Conservation (phyloP, 2,797 vertebrate species). For the Gymnocypris eckloni region DNA sequence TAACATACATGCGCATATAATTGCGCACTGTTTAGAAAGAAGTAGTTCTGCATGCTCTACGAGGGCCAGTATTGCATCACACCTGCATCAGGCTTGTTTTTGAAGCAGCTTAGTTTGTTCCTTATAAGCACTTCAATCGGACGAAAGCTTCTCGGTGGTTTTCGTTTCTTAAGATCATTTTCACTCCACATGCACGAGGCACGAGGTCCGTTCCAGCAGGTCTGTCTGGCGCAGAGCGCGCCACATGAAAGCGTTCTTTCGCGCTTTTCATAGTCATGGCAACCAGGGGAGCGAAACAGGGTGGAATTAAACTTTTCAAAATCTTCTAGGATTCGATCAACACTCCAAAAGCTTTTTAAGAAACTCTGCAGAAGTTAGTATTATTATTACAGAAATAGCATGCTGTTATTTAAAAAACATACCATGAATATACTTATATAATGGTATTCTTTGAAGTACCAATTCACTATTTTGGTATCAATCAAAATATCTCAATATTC, state of each 20-base stretch:
- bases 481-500: background rate
- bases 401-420: background rate
- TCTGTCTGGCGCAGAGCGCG: conserved; percentile 75
- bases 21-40: background rate
- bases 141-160: background rate
- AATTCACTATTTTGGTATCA: background rate
- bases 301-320: conserved; percentile 67
- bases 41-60: no score
- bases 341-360: background rate
- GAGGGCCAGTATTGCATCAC: background rate
- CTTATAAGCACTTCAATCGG: background rate
- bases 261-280: conserved; percentile 81
- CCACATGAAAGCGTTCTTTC: conserved; percentile 84
- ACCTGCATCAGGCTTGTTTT: background rate
- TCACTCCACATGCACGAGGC: conserved; percentile 16
- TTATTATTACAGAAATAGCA: background rate
- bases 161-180: conserved; percentile 4
- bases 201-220: conserved; percentile 24
- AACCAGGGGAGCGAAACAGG: conserved; percentile 81
- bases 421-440: background rate
- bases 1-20: background rate
- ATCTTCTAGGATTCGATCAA: background rate
- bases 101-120: background rate
- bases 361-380: background rate
- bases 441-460: background rate